Evolutionary conservation across 2,113 vertebrate species (phyloP), one percentile per base, ranked within the genome.

Genomic region (Heliornis fulica): DNA sequence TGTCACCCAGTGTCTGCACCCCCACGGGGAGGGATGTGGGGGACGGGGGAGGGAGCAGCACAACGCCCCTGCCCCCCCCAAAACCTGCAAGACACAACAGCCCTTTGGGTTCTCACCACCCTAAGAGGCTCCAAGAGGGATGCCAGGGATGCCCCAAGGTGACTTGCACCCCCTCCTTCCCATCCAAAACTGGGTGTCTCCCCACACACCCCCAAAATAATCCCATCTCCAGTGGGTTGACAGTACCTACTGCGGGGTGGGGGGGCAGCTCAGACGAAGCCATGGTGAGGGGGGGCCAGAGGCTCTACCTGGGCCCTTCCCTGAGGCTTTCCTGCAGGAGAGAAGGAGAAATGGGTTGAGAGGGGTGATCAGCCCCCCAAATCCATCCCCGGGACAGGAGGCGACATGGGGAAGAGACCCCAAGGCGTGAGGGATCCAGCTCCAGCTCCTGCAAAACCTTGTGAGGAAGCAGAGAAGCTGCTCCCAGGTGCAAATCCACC

Each of bases 201-300:
- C 5, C 10, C 13, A 10, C 14, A 7, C 13, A 17, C 14, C 10
- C 11, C 3, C 12, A 53, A 26, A 26, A 23, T 11, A 6, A 13
- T 5, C 31, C 45, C 60, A 46, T 14, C 25, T 50, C 45, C 9
- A 1, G 29, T 0, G 2, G 18, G 68, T 38, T 61, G 50, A 88
- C 90, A 3, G 43, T 97, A 98, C 98, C 98, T 97, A 71, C 15
- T 76, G 96, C 95, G 11, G 97, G 92, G 48, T 64, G 72, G 10
- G 93, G 87, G 34, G 96, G 85, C 57, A 83, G 83, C 61, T 87
- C 75, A 4, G 96, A 97, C 13, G 97, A 97, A 83, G 97, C 97
- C 98, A 98, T 98, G 84, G 94, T 15, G 2, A 13, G 0, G 41
- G 65, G 80, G 63, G 20, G 54, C 56, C 46, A 3, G 50, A 32